Percentiles rank a stretch among this genome's conserved stretches.
phyloP scores from a whole-genome alignment of 2,888 invertebrate species.

The Nemotelus pantherinus region DNA sequence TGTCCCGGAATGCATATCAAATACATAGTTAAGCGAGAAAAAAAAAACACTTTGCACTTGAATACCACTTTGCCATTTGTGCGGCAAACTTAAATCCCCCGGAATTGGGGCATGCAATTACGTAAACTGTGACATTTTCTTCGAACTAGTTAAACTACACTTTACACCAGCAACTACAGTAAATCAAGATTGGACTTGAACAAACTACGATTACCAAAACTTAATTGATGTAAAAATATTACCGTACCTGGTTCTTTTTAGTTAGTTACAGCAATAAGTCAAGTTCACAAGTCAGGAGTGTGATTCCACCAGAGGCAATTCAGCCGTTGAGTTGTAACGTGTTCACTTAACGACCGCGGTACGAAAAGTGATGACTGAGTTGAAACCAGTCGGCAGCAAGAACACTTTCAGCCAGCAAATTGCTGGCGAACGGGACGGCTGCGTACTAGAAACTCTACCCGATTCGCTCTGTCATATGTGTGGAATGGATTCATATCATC shows the following conservation, averaged over 20 bases:
- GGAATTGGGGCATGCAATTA: background rate
- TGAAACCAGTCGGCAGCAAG: background rate
- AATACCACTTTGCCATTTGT: background rate
- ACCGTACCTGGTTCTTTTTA: slow-evolving; percentile 36
- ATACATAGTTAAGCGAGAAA: background rate
- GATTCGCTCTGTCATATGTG: background rate
- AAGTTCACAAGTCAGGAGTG: slow-evolving; percentile 36
- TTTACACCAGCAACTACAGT: background rate
- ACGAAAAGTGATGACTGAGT: slow-evolving; percentile 61
- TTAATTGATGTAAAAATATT: slow-evolving; percentile 18
- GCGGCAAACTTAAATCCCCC: background rate
- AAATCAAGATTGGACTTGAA: background rate
- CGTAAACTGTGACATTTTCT: slow-evolving; percentile 9
- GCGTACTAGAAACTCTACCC: background rate
- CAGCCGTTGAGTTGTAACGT: slow-evolving; percentile 56
- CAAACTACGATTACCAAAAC: slow-evolving; percentile 14
- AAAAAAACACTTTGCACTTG: slow-evolving; percentile 9
- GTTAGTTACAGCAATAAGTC: slow-evolving; percentile 9
- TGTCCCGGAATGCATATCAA: background rate
- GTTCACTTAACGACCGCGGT: slow-evolving; percentile 63
- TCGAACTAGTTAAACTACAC: background rate
- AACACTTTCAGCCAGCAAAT: background rate
- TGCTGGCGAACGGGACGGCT: slow-evolving; percentile 8
- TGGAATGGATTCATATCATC: background rate
- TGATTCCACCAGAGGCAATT: slow-evolving; percentile 40